These are phyloP conservation scores for Limnephilus marmoratus DNA, from an alignment of 2,888 invertebrate species.

Conservation along the genomic window DNA sequence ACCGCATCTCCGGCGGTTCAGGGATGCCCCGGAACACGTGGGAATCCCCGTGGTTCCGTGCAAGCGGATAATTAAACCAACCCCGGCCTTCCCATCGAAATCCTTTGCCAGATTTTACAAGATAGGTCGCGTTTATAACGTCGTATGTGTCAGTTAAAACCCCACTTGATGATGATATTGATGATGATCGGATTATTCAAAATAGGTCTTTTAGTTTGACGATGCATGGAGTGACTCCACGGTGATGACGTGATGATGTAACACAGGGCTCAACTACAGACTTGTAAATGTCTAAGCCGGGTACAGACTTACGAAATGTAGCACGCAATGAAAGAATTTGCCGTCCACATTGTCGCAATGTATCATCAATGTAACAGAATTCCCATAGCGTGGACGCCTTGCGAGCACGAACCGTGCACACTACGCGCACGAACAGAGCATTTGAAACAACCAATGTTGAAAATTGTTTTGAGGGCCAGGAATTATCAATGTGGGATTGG, in stretches of 20 bases:
- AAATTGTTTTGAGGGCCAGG: too few relatives aligned
- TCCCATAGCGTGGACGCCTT: too few relatives aligned
- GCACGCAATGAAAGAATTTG: too few relatives aligned
- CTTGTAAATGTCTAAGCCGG: background rate
- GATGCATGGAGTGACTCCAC: background rate
- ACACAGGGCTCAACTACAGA: background rate
- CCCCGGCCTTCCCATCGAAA: background rate
- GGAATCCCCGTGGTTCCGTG: background rate
- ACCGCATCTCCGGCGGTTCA: conserved; percentile 15
- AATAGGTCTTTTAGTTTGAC: background rate
- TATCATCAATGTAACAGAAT: too few relatives aligned
- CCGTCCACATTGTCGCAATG: too few relatives aligned
- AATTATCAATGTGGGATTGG: too few relatives aligned
- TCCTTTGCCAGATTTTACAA: conserved; percentile 3
- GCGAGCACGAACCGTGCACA: too few relatives aligned
- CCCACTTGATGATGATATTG: background rate
- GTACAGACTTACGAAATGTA: too few relatives aligned
- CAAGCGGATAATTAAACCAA: conserved; percentile 22
- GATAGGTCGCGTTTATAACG: background rate
- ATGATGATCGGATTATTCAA: background rate
- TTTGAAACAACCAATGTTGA: too few relatives aligned
- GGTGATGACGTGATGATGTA: background rate
- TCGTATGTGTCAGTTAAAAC: background rate
- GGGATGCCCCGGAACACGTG: background rate
- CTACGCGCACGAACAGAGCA: too few relatives aligned